These are phyloP conservation scores for Rafetus swinhoei DNA, from an alignment of 2,113 vertebrate species.

Conservation along the genomic window DNA sequence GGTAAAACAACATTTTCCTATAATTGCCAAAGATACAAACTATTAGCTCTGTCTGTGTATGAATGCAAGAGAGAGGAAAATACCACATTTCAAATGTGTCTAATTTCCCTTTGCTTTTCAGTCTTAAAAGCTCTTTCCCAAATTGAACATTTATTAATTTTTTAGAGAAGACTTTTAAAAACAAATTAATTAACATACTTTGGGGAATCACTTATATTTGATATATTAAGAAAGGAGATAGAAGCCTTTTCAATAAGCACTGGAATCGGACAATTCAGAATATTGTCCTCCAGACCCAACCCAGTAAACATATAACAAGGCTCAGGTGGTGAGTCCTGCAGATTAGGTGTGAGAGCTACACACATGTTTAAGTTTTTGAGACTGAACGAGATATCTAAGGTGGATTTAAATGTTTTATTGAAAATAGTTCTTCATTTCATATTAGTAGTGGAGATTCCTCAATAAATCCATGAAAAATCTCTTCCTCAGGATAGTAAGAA, in stretches of 20 bases:
- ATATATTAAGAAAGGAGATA: background rate
- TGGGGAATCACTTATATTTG: background rate
- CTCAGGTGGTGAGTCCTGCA: background rate
- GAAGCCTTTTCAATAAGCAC: background rate
- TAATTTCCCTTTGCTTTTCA: background rate
- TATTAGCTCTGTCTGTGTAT: background rate
- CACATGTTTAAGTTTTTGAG: background rate
- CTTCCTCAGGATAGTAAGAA: background rate
- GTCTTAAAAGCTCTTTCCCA: background rate
- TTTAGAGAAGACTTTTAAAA: background rate
- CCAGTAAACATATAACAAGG: background rate
- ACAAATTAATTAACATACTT: background rate
- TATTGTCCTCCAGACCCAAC: background rate
- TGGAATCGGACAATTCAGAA: background rate
- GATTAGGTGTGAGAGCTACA: conserved; percentile 5
- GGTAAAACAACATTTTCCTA: background rate
- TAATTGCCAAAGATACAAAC: background rate
- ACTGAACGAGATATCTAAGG: background rate
- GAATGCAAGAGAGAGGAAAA: background rate
- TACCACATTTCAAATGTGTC: background rate
- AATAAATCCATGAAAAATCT: background rate
- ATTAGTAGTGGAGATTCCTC: background rate
- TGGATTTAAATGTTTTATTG: background rate
- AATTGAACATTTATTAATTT: background rate
- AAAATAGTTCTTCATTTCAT: background rate